phyloP scores from a whole-genome alignment of 1,140 invertebrate species.

The Maniola jurtina region DNA sequence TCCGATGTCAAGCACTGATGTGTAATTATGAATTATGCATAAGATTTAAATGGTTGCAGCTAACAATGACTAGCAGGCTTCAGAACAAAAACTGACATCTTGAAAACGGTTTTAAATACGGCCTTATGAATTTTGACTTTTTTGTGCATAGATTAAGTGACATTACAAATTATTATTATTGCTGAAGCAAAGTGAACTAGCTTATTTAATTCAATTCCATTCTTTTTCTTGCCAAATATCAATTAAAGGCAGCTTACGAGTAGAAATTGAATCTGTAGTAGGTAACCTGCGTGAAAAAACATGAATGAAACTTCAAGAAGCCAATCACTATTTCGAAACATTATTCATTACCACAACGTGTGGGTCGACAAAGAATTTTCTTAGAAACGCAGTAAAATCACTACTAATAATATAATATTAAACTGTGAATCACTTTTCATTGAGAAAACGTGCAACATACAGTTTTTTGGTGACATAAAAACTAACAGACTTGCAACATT shows the following conservation, averaged over 20 bases:
- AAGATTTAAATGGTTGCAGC: conserved; percentile 31
- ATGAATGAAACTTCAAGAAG: conserved; percentile 16
- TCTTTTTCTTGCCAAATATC: not conserved
- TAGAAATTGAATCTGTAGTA: not conserved
- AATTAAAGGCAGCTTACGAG: not conserved
- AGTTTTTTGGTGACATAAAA: not conserved
- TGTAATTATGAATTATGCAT: conserved; percentile 54
- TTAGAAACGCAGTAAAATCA: conserved; percentile 57
- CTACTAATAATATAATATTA: conserved; percentile 21
- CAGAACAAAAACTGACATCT: conserved; percentile 7
- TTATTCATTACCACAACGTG: conserved; percentile 46
- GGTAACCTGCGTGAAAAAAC: not conserved
- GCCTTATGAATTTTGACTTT: no score
- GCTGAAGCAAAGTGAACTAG: not conserved
- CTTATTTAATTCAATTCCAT: not conserved
- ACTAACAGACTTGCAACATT: not conserved
- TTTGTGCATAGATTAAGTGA: no score
- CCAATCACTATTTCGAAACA: conserved; percentile 29
- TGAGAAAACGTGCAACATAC: not conserved
- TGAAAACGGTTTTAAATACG: not conserved
- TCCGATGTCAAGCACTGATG: conserved; percentile 47
- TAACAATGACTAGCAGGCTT: conserved; percentile 28
- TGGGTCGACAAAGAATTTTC: conserved; percentile 52
- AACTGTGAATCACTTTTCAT: conserved; percentile 46
- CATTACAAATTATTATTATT: no score